Evolutionary conservation across 2,888 invertebrate species (phyloP), one percentile per base, ranked within the genome.

Genomic region (Thera obeliscata): DNA sequence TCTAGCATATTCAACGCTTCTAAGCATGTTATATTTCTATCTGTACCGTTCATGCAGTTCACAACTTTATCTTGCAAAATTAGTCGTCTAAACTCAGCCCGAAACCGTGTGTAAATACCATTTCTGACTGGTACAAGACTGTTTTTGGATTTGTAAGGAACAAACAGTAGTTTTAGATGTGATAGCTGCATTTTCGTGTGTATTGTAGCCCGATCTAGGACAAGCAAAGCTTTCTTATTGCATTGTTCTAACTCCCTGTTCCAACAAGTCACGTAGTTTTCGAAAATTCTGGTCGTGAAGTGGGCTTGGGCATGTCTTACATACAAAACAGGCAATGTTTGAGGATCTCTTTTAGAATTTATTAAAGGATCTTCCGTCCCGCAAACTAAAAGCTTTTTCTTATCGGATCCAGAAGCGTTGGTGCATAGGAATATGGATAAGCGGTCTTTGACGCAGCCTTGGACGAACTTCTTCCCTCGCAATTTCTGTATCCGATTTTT

Each of bases 221-320:
- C 70, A 2, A 85, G 61, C 0, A 85, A 71, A 0, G 81, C 84
- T 71, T 76, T 84, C 8, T 76, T 72, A 59, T 84, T 74, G 22
- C 69, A 70, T 0, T 66, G n/a, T 56, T 80, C 69, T 2, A 86
- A 64, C 12, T 86, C 81, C 1, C 71, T 71, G 11, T 86, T 84
- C 86, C 86, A 86, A 67, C 77, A 80, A 67, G 77, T 82, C 0
- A 85, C 83, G 12, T 83, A 85, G 35, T 84, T 81, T 58, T 86
- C 86, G 56, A 86, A 86, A 77, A 84, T 83, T 64, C 74, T 74
- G 1, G 85, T 86, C 0, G 85, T 86, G 38, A 86, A 85, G 64
- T 85, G 85, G 0, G 82, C 84, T 67, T 82, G 76, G 0, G 76
- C 71, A 61, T 86, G 83, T 3, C 84, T 76, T 9, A 83, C 82